Conservation (phyloP, 2,888 invertebrate genomes). For the Drosophila affinis region DNA sequence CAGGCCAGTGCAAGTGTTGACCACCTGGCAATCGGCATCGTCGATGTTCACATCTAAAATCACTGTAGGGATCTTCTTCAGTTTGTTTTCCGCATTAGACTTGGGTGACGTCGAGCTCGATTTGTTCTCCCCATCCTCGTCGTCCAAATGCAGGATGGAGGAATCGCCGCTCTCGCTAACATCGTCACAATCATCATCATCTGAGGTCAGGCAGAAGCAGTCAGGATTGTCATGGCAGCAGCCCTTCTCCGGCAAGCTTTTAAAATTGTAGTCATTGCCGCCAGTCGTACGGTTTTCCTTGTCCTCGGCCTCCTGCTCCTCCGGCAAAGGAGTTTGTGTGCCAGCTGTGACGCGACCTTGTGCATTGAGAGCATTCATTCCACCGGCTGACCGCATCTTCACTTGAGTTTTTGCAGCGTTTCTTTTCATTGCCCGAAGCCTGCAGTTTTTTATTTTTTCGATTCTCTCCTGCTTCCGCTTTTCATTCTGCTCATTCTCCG, state of each 20-base stretch:
- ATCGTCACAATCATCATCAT: conserved; percentile 12
- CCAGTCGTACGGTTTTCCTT: conserved; percentile 51
- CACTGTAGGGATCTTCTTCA: conserved; percentile 64
- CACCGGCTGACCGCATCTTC: conserved; percentile 5
- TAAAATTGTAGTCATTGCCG: conserved; percentile 14
- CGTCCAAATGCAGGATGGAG: conserved; percentile 16
- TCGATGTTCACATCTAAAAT: conserved; percentile 73
- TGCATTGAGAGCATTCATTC: conserved; percentile 34
- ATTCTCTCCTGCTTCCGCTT: conserved; percentile 42
- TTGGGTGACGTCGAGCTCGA: neutral
- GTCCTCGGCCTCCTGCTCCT: neutral
- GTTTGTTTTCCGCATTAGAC: neutral
- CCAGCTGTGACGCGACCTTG: conserved; percentile 57
- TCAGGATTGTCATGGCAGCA: conserved; percentile 11
- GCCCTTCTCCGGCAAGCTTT: neutral
- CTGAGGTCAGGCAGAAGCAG: conserved; percentile 2
- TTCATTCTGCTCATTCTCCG: conserved; percentile 62
- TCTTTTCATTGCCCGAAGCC: conserved; percentile 20
- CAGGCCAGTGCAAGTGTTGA: conserved; percentile 48
- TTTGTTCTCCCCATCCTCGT: neutral
- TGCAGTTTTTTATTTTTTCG: conserved; percentile 50
- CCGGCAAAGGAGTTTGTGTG: conserved; percentile 57
- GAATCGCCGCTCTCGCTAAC: conserved; percentile 27
- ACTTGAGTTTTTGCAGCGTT: conserved; percentile 6
- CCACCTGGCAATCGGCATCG: conserved; percentile 49